Conservation (phyloP, 2,888 invertebrate genomes). For the Sepiola atlantica region DNA sequence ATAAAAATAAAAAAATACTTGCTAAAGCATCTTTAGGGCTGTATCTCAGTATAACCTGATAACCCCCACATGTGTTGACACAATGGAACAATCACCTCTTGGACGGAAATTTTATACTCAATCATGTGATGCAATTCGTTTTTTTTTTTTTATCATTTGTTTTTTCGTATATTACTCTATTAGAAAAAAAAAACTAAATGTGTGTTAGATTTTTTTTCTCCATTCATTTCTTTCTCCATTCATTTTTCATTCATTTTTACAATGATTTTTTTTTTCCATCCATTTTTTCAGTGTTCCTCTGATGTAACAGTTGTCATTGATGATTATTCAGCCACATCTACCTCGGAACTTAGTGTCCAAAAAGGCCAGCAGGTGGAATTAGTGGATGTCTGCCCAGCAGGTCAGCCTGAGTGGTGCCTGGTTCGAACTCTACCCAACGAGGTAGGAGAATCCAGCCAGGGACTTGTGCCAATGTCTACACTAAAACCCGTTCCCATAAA, state of each 20-base stretch:
- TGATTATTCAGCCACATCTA: conserved; percentile 84
- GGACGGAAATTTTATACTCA: too few species aligned
- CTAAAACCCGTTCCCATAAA: conserved; percentile 72
- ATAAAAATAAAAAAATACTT: too few species aligned
- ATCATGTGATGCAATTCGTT: too few species aligned
- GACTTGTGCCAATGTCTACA: conserved; percentile 73
- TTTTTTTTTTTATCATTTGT: too few species aligned
- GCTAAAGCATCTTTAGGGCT: too few species aligned
- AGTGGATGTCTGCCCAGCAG: conserved; percentile 80
- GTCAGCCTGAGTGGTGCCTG: conserved; percentile 74
- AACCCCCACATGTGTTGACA: too few species aligned
- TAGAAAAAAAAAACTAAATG: background rate
- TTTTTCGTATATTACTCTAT: too few species aligned
- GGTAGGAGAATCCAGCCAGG: conserved; percentile 68
- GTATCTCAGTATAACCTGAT: too few species aligned
- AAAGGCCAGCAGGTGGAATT: conserved; percentile 96
- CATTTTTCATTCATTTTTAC: background rate
- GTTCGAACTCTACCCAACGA: conserved; percentile 69
- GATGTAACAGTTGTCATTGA: conserved; percentile 76
- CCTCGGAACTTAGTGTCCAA: conserved; percentile 87
- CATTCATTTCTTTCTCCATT: background rate
- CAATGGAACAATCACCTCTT: too few species aligned
- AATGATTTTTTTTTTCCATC: conserved; percentile 49
- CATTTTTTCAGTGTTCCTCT: conserved; percentile 54
- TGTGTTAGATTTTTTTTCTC: background rate